A percentile compares a stretch with the other conserved stretches of the same genome.
phyloP scores from a whole-genome alignment of 2,888 invertebrate species.

The Meandrusa payeni region DNA sequence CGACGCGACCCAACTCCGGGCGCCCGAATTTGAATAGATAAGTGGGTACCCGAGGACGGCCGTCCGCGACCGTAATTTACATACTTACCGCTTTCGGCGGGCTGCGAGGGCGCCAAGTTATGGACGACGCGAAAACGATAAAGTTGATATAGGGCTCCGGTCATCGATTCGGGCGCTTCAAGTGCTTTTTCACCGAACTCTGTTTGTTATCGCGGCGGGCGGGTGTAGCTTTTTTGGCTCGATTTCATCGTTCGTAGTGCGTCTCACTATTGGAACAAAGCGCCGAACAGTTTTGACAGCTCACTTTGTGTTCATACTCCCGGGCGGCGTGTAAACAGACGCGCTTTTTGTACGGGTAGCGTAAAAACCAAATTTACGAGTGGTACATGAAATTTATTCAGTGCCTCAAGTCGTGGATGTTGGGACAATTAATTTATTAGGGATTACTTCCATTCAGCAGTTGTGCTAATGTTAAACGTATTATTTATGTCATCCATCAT shows the following conservation, averaged over 20 bases:
- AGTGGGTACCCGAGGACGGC: slow-evolving; percentile 75
- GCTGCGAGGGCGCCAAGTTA: slow-evolving; percentile 73
- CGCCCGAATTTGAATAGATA: slow-evolving; percentile 80
- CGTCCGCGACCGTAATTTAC: slow-evolving; percentile 79
- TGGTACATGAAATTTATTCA: slow-evolving; percentile 6
- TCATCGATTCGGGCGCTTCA: slow-evolving; percentile 68
- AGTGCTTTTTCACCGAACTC: slow-evolving; percentile 66
- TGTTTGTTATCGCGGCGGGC: slow-evolving; percentile 62
- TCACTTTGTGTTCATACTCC: slow-evolving; percentile 35
- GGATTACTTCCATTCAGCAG: slow-evolving; percentile 1
- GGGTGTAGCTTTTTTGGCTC: slow-evolving; percentile 46
- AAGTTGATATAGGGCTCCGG: slow-evolving; percentile 77
- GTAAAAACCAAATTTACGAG: not conserved
- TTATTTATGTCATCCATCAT: not conserved
- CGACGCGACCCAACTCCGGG: slow-evolving; percentile 69
- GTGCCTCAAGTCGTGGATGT: not conserved
- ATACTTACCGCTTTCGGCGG: slow-evolving; percentile 79
- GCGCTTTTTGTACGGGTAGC: slow-evolving; percentile 19
- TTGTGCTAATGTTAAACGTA: not conserved
- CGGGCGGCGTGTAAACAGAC: slow-evolving; percentile 30
- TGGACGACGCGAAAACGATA: slow-evolving; percentile 75
- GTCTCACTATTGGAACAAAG: slow-evolving; percentile 37
- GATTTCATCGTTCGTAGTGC: slow-evolving; percentile 48
- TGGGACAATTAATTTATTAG: slow-evolving; percentile 7
- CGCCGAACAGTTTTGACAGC: slow-evolving; percentile 36